Evolutionary conservation across 2,113 vertebrate genomes (phyloP).

Genomic region (Chamaea fasciata): DNA sequence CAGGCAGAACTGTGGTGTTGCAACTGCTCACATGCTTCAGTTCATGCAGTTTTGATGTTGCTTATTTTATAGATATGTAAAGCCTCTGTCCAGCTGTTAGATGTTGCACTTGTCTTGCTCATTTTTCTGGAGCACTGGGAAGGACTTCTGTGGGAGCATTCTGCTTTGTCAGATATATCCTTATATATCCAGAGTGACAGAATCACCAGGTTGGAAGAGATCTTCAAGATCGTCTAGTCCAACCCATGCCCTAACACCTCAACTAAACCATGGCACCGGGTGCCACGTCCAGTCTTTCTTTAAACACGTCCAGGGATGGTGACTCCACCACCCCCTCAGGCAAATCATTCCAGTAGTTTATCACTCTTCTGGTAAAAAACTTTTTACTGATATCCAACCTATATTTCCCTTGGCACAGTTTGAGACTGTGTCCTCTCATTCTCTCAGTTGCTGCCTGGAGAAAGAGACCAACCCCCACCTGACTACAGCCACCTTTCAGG

Average conservation of each 20-base stretch:
- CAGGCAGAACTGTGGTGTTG: background rate
- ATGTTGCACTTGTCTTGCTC: background rate
- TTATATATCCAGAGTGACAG: background rate
- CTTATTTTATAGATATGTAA: background rate
- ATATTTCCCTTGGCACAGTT: background rate
- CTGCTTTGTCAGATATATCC: background rate
- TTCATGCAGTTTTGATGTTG: background rate
- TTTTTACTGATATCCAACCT: background rate
- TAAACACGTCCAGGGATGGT: background rate
- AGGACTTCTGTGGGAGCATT: background rate
- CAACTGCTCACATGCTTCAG: background rate
- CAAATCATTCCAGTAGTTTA: background rate
- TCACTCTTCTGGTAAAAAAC: no score
- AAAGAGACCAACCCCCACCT: background rate
- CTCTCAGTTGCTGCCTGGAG: background rate
- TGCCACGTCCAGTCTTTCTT: background rate
- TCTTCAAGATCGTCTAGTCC: background rate
- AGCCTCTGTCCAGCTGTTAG: background rate
- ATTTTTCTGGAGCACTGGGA: background rate
- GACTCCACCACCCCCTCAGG: background rate
- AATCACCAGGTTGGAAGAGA: background rate
- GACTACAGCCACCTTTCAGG: background rate
- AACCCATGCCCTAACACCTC: background rate
- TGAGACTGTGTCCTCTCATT: rapidly evolving
- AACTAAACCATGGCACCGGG: background rate